Conservation (phyloP, 2,797 vertebrate species). For the Otolemur crassicaudatus region DNA sequence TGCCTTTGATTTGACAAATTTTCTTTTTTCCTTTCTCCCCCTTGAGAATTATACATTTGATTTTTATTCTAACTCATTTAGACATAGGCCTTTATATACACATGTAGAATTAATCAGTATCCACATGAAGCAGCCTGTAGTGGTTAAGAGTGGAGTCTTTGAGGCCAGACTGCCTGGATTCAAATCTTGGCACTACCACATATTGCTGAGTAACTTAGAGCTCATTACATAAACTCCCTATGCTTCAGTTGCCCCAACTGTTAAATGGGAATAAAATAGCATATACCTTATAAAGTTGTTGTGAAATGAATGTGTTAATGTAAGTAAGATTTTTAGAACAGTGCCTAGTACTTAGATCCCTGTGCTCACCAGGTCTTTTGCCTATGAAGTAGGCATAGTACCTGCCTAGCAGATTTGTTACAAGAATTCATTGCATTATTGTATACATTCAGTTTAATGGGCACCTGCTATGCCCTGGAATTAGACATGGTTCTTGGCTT, state of each 20-base stretch:
- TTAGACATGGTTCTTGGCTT: slow-evolving; percentile 15
- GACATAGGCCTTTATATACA: background rate
- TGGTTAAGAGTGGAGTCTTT: slow-evolving; percentile 17
- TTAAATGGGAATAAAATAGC: background rate
- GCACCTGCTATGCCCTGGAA: background rate
- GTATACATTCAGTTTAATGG: background rate
- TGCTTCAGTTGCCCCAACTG: background rate
- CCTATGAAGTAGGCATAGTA: background rate
- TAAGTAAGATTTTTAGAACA: background rate
- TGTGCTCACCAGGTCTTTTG: background rate
- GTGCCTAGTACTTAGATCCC: background rate
- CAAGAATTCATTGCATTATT: background rate
- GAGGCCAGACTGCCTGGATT: background rate
- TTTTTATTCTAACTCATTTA: slow-evolving; percentile 38
- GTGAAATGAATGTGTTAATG: background rate
- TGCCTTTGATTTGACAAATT: slow-evolving; percentile 11
- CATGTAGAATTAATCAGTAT: background rate
- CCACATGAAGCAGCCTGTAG: background rate
- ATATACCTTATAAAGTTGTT: background rate
- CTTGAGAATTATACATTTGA: background rate
- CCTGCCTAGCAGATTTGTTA: background rate
- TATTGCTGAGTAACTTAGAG: background rate
- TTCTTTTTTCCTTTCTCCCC: background rate
- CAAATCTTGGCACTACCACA: background rate
- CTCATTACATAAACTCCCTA: background rate